Evolutionary conservation across 1,140 invertebrate genomes (phyloP), one percentile per base, ranked within the genome.

Genomic region (Lanistes nyassanus): DNA sequence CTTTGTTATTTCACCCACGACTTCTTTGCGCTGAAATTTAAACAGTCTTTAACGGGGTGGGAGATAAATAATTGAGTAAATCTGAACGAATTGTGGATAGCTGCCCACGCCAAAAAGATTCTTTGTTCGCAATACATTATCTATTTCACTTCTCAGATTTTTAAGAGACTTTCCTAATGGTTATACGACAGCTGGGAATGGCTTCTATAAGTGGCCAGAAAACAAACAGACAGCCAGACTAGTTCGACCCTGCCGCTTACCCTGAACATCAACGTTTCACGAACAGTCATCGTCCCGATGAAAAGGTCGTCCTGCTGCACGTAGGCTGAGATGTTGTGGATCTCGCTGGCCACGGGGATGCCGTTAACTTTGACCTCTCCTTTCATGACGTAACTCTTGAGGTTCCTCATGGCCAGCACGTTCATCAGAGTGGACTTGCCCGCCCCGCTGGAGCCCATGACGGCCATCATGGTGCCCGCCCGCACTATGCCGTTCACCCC

Each of bases 371-470:
- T 80, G 3, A 91, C 91, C 39, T 95, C 90, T 1, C 95, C 95
- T 39, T 91, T 92, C 26, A 95, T 91, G 1, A 91, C 90, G 0
- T 97, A 89, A 23, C 93, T 93, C 7, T 91, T 89, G 6, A 93
- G 93, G 78, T 91, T 91, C 6, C 95, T 91, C 86, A 94, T 95
- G 4, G 96, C 97, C 39, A 99, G 85, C 0, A 95, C 92, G 87
- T 98, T 98, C 47, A 99, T 88, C 1, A 99, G 91, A 0, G 97
- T 98, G 0, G 97, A 98, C 90, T 99, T 99, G 9, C 97, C 97
- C 0, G 97, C 95, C 0, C 97, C 97, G 31, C 95, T 97, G 76
- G 96, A 94, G 2, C 97, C 97, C 94, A 99, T 94, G 31, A 98
- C 93, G 4, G 96, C 96, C 67, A 98, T 87, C 29, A 98, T 88